Conservation (phyloP, 2,797 vertebrate genomes). For the Yasuhikotakia modesta region DNA sequence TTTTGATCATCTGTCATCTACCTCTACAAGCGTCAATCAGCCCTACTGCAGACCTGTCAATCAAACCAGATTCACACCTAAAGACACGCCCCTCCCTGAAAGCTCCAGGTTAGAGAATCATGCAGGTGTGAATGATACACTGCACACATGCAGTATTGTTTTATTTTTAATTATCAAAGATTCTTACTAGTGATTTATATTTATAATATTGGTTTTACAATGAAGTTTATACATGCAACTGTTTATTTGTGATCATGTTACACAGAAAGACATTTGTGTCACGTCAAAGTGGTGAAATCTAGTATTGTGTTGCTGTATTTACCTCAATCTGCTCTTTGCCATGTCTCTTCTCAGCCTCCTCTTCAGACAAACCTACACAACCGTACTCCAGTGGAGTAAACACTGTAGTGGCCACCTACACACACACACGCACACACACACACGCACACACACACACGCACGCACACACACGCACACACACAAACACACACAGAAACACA, state of each 20-base stretch:
- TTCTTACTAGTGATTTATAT: background rate
- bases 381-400: conserved; percentile 94
- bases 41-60: conserved; percentile 72
- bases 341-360: conserved; percentile 76
- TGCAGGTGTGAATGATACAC: conserved; percentile 70
- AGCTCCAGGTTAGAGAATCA: conserved; percentile 54
- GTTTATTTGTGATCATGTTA: background rate
- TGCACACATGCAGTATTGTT: background rate
- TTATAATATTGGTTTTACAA: background rate
- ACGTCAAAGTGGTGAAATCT: background rate
- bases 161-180: background rate
- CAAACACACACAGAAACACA: background rate
- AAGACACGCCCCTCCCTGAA: conserved; percentile 64
- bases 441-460: conserved; percentile 47
- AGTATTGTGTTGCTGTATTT: background rate
- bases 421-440: conserved; percentile 36
- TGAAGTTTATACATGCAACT: background rate
- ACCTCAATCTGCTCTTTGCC: conserved; percentile 88
- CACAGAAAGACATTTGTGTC: background rate
- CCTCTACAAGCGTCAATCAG: conserved; percentile 77
- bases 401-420: conserved; percentile 90
- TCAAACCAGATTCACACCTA: conserved; percentile 58
- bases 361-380: conserved; percentile 93
- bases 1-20: conserved; percentile 78
- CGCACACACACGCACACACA: background rate